Percentiles rank a stretch among this genome's conserved stretches.
These are phyloP conservation scores for Drosophila kanapiae DNA, from an alignment of 1,140 invertebrate genomes.

Conservation along the genomic window DNA sequence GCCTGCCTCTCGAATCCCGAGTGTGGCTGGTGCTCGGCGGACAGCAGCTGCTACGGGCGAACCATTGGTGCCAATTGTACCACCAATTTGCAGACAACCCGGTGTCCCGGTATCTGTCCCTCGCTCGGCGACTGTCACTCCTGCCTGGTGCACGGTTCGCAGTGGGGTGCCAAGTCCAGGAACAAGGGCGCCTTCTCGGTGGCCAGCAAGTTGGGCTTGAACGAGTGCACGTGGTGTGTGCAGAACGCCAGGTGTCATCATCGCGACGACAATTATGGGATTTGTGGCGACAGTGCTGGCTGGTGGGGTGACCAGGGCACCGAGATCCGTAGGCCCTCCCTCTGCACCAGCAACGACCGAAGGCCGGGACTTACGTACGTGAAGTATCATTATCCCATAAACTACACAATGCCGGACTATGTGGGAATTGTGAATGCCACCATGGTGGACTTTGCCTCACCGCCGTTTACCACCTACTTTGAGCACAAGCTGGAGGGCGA, in stretches of 20 bases:
- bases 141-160: conserved; percentile 91
- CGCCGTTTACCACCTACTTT: conserved; percentile 88
- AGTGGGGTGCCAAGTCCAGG: conserved; percentile 59
- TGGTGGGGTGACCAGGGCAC: conserved; percentile 96
- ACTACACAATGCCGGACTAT: conserved; percentile 94
- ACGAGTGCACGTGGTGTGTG: conserved; percentile 96
- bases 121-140: conserved; percentile 94
- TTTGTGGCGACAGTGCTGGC: conserved; percentile 92
- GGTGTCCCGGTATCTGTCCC: conserved; percentile 95
- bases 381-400: conserved; percentile 94
- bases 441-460: conserved; percentile 91
- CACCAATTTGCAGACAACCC: conserved; percentile 94
- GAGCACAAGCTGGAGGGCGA: conserved; percentile 89
- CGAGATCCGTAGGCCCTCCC: conserved; percentile 91
- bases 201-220: conserved; percentile 90
- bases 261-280: conserved; percentile 93
- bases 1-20: conserved; percentile 95
- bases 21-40: conserved; percentile 96
- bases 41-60: conserved; percentile 93
- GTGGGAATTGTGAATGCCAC: conserved; percentile 94
- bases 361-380: conserved; percentile 95
- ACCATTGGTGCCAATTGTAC: conserved; percentile 94
- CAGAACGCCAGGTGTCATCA: conserved; percentile 96
- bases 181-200: conserved; percentile 87
- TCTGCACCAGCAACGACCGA: conserved; percentile 92